phyloP scores from a whole-genome alignment of 2,113 vertebrate genomes.

The Ovis canadensis region DNA sequence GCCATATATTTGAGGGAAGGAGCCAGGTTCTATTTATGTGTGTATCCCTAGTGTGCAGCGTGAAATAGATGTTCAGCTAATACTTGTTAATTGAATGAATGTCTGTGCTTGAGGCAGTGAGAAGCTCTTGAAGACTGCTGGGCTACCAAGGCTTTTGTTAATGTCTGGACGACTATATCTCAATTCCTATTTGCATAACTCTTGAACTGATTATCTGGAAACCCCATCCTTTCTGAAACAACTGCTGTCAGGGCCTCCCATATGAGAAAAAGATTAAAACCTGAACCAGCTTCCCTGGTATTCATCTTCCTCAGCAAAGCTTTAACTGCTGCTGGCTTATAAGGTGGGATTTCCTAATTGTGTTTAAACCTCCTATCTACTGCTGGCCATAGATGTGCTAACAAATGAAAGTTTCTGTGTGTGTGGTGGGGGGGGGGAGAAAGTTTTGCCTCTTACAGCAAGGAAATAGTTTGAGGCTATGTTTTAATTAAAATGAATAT shows the following conservation, averaged over 20 bases:
- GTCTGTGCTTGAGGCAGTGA: neutral
- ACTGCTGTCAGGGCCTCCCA: neutral
- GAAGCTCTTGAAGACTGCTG: neutral
- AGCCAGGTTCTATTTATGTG: neutral
- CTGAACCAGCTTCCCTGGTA: neutral
- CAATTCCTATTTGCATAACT: neutral
- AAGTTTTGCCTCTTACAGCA: slow-evolving; percentile 81
- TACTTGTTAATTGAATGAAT: slow-evolving; percentile 6
- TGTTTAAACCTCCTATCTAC: slow-evolving; percentile 68
- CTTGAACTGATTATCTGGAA: slow-evolving; percentile 17
- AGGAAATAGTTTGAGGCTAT: slow-evolving; percentile 86
- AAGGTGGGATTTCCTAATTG: slow-evolving; percentile 75
- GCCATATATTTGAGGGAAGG: neutral
- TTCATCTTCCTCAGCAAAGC: slow-evolving; percentile 53
- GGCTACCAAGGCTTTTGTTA: neutral
- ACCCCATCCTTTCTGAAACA: neutral
- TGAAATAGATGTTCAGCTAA: neutral
- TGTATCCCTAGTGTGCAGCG: neutral
- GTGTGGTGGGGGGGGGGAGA: neutral
- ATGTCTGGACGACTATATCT: neutral
- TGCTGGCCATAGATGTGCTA: slow-evolving; percentile 66
- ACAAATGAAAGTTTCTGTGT: slow-evolving; percentile 73
- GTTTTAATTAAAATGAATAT: slow-evolving; percentile 91
- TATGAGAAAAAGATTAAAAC: slow-evolving; percentile 11
- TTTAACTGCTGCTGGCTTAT: slow-evolving; percentile 39